Evolutionary conservation across 1,140 invertebrate species (phyloP).

Genomic region (Akabosia matsudoensis): DNA sequence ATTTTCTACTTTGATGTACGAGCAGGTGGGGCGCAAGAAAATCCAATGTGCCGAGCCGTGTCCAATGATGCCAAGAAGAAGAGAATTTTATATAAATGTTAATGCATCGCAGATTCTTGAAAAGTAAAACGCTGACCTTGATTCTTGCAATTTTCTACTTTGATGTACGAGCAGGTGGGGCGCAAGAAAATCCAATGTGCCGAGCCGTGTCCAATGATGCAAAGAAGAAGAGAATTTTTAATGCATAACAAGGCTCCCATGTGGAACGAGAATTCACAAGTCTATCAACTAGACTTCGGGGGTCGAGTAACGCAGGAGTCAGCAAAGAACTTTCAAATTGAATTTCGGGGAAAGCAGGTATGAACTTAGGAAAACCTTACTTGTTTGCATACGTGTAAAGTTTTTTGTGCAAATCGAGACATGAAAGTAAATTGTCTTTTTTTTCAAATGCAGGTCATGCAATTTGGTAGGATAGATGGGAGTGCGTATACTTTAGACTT

Average conservation of each 20-base stretch:
- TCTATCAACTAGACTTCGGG: conserved; percentile 99
- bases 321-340: conserved; percentile 99
- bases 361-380: conserved; percentile 12
- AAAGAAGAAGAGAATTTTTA: conserved; percentile 72
- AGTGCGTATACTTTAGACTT: conserved; percentile 99
- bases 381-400: too few relatives aligned
- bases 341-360: conserved; percentile 94
- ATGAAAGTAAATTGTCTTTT: background rate
- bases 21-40: conserved; percentile 44
- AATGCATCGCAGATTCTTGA: background rate
- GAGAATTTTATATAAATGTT: conserved; percentile 63
- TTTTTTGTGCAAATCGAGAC: too few relatives aligned
- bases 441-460: conserved; percentile 79
- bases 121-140: background rate
- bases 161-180: conserved; percentile 29
- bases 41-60: conserved; percentile 45
- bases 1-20: background rate
- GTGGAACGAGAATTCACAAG: conserved; percentile 99
- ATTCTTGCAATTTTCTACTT: background rate
- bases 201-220: conserved; percentile 52
- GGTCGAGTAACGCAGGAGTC: conserved; percentile 98
- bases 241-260: conserved; percentile 99
- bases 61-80: conserved; percentile 57
- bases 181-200: conserved; percentile 45
- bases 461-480: conserved; percentile 97